Percentiles rank a stretch among this genome's conserved stretches.
phyloP scores from a whole-genome alignment of 2,113 vertebrate genomes.

The Aramus guarauna region DNA sequence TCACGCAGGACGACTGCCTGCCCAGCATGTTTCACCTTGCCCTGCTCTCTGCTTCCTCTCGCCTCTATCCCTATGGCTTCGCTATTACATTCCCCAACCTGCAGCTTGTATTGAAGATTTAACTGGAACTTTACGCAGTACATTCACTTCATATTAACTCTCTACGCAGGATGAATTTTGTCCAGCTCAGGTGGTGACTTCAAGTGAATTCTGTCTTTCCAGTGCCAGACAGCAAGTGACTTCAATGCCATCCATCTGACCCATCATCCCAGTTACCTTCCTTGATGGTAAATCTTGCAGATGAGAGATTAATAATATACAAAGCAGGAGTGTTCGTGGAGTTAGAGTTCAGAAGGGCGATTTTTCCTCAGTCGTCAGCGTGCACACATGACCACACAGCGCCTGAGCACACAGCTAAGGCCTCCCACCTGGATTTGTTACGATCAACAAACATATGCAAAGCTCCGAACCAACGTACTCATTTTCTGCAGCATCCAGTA shows the following conservation, averaged over 20 bases:
- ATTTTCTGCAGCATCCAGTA: not conserved
- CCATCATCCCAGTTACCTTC: not conserved
- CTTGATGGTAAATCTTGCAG: not conserved
- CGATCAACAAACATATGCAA: not conserved
- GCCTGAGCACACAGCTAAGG: not conserved
- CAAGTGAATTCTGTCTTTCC: not conserved
- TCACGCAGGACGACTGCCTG: accelerated
- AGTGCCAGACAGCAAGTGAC: not conserved
- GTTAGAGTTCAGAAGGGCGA: not conserved
- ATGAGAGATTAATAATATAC: not conserved
- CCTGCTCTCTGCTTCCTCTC: not conserved
- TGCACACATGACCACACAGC: not conserved
- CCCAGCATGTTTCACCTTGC: not conserved
- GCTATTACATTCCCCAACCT: not conserved
- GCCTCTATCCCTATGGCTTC: not conserved
- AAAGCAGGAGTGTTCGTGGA: not conserved
- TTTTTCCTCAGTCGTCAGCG: not conserved
- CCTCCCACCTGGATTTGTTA: conserved; percentile 20
- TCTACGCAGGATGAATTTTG: not conserved
- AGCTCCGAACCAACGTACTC: not conserved
- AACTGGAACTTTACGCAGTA: not conserved
- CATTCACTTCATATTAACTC: not conserved
- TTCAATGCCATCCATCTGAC: not conserved
- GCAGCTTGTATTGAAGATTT: not conserved
- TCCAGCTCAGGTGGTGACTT: not conserved